Base-by-base conservation (phyloP, 2,113 vertebrate species). In the Ctenomys sociabilis region DNA sequence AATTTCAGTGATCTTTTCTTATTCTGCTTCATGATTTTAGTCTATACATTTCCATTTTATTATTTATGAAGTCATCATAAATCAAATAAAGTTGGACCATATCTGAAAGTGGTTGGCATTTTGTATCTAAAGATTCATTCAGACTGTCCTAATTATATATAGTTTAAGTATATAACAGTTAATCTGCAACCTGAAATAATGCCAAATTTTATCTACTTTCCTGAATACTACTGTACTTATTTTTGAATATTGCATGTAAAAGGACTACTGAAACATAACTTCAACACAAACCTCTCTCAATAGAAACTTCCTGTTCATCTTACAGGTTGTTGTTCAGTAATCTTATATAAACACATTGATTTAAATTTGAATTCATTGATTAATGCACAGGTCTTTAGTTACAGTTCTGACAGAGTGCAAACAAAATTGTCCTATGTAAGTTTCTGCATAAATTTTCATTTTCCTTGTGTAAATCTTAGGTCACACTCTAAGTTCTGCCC, bases 21-120 rank as follows among this genome's bases (percentile, higher is more conserved):
- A 85, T 98, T 94, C 17, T 26, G 54, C 91, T 63, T 61, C 93
- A 61, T 72, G 95, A 94, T 86, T 94, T 98, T 95, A 97, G 83
- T 45, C 89, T 3, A 28, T 24, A 82, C 77, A 64, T 95, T 97
- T 97, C 73, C 94, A 96, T 97, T 90, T 92, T 90, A 87, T 45
- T 96, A 93, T 97, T 98, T 97, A 97, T 93, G 91, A 96, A 94
- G 81, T 89, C 43, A 85, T 70, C 97, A 90, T 96, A 98, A 98
- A 98, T 92, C 95, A 97, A 96, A 92, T 93, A 94, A 94, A 95
- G 91, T 37, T 90, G 66, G 49, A 40, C 37, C 77, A 59, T 85
- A 97, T 93, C 66, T 96, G 92, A 70, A 97, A 97, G 95, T 93
- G 57, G 28, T 93, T 98, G 92, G 94, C 95, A 84, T 93, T 97